Conservation (phyloP, 2,797 vertebrate species). For the Characodon lateralis region DNA sequence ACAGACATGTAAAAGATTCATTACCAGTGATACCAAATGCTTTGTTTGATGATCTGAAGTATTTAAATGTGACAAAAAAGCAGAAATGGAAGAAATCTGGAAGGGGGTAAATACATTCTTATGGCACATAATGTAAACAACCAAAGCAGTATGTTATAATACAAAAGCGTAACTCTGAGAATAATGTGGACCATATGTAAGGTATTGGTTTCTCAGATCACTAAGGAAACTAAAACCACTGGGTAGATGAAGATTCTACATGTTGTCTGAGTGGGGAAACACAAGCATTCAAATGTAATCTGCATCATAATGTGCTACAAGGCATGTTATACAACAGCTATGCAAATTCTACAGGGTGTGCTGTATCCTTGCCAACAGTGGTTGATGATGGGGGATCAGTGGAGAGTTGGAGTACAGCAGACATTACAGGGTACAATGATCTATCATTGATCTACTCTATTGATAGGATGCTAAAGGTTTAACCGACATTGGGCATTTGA, state of each 20-base stretch:
- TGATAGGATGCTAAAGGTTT: neutral
- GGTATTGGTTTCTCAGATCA: neutral
- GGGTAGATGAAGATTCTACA: neutral
- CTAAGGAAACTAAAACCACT: neutral
- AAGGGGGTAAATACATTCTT: neutral
- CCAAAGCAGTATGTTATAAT: neutral
- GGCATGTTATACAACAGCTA: slow-evolving; percentile 24
- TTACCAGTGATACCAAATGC: no score
- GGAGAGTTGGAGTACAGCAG: slow-evolving; percentile 4
- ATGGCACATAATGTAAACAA: neutral
- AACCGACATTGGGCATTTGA: neutral
- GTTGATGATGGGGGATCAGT: neutral
- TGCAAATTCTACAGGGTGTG: slow-evolving; percentile 24
- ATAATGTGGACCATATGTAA: neutral
- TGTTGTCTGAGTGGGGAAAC: neutral
- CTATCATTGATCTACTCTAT: neutral
- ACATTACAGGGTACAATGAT: neutral
- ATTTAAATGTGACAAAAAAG: neutral
- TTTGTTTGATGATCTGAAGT: no score
- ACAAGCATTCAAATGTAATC: slow-evolving; percentile 13
- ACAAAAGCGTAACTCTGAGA: neutral
- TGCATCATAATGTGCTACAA: slow-evolving; percentile 9
- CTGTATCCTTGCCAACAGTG: slow-evolving; percentile 15
- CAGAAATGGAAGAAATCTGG: neutral
- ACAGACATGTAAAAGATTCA: no score